phyloP scores from a whole-genome alignment of 2,888 invertebrate species.

The Cantharis flavilabris region DNA sequence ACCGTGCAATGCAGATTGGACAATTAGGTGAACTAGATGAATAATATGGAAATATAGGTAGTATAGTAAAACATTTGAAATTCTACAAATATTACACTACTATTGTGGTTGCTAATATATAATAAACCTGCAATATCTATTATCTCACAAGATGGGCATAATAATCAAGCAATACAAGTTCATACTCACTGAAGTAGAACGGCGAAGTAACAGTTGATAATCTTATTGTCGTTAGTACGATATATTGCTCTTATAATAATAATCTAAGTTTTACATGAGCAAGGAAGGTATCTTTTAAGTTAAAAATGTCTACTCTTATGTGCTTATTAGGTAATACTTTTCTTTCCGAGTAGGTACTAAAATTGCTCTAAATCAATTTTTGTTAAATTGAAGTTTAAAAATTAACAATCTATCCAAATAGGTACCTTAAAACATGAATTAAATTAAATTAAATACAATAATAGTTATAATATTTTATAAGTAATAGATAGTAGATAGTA shows the following conservation, averaged over 20 bases:
- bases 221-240: neutral
- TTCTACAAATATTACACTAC: neutral
- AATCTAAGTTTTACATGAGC: neutral
- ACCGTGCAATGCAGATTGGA: neutral
- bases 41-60: neutral
- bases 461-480: no score
- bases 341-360: no score
- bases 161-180: neutral
- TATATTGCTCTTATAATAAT: neutral
- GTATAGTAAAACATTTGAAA: neutral
- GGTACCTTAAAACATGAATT: no score
- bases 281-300: neutral
- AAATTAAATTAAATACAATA: no score
- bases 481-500: no score
- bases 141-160: neutral
- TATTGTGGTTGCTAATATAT: neutral
- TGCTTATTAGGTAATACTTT: no score
- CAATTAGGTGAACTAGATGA: neutral
- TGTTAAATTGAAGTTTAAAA: no score
- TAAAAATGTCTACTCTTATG: no score
- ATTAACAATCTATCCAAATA: no score
- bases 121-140: neutral
- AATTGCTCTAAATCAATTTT: no score
- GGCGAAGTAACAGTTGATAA: neutral
- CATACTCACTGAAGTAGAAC: neutral